Conservation (phyloP, 2,797 vertebrate genomes). For the Anas bernieri region DNA sequence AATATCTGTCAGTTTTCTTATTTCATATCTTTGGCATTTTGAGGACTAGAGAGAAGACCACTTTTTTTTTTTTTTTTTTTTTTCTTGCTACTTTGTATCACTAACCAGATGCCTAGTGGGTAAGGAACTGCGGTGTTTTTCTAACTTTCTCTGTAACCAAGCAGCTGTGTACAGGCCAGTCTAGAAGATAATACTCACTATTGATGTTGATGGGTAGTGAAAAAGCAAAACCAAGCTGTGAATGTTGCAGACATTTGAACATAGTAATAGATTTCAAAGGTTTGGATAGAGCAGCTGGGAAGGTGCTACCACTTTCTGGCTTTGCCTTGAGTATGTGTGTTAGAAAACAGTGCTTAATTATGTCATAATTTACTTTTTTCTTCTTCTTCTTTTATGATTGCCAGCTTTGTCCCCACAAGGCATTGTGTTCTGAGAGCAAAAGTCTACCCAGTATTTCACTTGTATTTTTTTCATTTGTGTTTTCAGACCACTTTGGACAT, state of each 20-base stretch:
- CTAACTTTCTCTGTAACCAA: not conserved
- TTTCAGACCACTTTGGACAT: not conserved
- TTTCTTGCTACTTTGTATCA: not conserved
- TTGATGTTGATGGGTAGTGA: not conserved
- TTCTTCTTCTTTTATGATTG: not conserved
- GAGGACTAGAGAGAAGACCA: not conserved
- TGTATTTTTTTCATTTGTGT: not conserved
- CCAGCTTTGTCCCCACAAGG: not conserved
- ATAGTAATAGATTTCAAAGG: not conserved
- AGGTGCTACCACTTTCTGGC: not conserved
- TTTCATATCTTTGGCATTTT: not conserved
- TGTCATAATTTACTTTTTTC: not conserved
- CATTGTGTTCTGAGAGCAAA: not conserved
- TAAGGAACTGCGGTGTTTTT: not conserved
- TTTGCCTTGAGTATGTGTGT: not conserved
- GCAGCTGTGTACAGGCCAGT: not conserved
- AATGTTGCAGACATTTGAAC: not conserved
- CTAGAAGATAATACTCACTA: not conserved
- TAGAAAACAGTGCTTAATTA: not conserved
- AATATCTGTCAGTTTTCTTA: not conserved
- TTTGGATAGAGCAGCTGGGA: not conserved
- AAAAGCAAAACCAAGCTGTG: not conserved
- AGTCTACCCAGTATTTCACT: not conserved
- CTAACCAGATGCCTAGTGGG: not conserved
- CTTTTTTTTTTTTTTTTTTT: not conserved